A percentile compares a stretch with the other conserved stretches of the same genome.
These are phyloP conservation scores for Thalassarche chlororhynchos DNA, from an alignment of 2,113 vertebrate species.

Conservation along the genomic window DNA sequence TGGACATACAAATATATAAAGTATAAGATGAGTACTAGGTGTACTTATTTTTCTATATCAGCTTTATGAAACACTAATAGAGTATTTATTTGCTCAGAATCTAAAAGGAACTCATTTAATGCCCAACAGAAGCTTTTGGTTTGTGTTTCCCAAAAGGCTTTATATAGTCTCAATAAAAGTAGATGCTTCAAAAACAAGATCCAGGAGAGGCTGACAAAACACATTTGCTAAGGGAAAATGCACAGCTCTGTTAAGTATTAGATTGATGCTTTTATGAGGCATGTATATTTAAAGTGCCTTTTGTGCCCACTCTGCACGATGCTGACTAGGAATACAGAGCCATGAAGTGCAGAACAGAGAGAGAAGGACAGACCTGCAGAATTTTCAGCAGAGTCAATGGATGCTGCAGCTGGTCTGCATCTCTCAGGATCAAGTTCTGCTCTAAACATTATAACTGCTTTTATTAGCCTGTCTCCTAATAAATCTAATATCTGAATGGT, in stretches of 20 bases:
- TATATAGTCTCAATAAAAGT: background rate
- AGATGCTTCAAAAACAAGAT: background rate
- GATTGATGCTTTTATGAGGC: constrained; percentile 39
- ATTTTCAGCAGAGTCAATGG: background rate
- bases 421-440: background rate
- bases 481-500: background rate
- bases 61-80: background rate
- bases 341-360: background rate
- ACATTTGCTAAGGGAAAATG: constrained; percentile 38
- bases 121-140: background rate
- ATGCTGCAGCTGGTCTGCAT: background rate
- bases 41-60: background rate
- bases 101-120: constrained; percentile 10
- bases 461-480: background rate
- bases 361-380: background rate
- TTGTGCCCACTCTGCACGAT: background rate
- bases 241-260: constrained; percentile 25
- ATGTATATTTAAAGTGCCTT: constrained; percentile 23
- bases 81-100: constrained; percentile 40
- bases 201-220: background rate
- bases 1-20: background rate
- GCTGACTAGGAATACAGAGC: background rate
- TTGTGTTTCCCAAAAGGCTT: constrained; percentile 15
- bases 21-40: background rate
- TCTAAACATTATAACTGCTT: constrained; percentile 21